Conservation (phyloP, 2,888 invertebrate genomes). For the Gnatocerus cornutus region DNA sequence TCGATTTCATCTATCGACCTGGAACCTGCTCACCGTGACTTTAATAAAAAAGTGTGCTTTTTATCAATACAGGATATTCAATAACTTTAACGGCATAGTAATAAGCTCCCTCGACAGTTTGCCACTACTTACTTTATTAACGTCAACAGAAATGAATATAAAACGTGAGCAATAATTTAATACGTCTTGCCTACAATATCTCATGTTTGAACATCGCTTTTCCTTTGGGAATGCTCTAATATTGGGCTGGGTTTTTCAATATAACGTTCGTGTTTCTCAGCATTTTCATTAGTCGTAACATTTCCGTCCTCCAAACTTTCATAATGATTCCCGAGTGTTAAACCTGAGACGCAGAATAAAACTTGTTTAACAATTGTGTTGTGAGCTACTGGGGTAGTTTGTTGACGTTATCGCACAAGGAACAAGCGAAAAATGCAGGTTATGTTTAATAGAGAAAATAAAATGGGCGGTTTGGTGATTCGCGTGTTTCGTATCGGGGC, state of each 20-base stretch:
- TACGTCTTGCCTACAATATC: constrained; percentile 41
- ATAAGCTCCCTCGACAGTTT: constrained; percentile 27
- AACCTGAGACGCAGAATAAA: neutral
- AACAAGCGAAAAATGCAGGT: constrained; percentile 24
- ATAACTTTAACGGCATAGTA: constrained; percentile 28
- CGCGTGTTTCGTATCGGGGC: constrained; percentile 33
- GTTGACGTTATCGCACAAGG: constrained; percentile 32
- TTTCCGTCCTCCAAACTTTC: constrained; percentile 25
- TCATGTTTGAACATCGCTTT: constrained; percentile 39
- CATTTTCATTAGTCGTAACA: constrained; percentile 29
- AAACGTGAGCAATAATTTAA: constrained; percentile 49
- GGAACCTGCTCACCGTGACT: neutral
- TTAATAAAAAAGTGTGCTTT: constrained; percentile 34
- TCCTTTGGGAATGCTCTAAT: constrained; percentile 40
- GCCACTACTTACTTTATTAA: constrained; percentile 44
- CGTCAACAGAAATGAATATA: constrained; percentile 47
- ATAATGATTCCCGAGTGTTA: constrained; percentile 15
- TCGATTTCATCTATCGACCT: neutral
- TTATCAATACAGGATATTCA: constrained; percentile 41
- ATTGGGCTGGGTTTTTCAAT: constrained; percentile 29
- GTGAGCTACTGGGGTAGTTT: constrained; percentile 37
- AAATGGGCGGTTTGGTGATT: constrained; percentile 30
- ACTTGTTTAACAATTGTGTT: constrained; percentile 37
- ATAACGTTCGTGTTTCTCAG: constrained; percentile 27
- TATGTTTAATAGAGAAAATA: constrained; percentile 12